Evolutionary conservation across 1,140 invertebrate species (phyloP), one percentile per base, ranked within the genome.

Genomic region (Spodoptera litura): DNA sequence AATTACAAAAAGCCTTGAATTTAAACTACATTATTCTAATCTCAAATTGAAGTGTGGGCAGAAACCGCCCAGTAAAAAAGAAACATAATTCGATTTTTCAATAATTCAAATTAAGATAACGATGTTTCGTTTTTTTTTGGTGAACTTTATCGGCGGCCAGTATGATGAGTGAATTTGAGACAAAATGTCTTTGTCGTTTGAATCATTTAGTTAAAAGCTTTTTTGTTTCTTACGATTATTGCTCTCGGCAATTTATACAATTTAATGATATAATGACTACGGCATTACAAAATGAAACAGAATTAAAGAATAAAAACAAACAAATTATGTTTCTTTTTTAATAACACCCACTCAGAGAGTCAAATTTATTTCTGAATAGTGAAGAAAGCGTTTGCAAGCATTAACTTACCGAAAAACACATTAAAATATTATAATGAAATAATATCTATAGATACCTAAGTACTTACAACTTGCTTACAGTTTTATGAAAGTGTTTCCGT

Each of bases 91-190:
- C 49, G 44, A 64, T 75, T 35, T 75, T 75, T 59, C 59, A 75
- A 64, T 64, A 75, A 75, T 20, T 53, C 59, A 44, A 62, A 75
- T 75, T 53, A 35, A 75, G 73, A 64, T 73, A 73, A 64, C 61
- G 64, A 35, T 38, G 15, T 20, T 35, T 15, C 35, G 12, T 59
- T 51, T 3, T 72, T 44, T 73, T 74, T 74, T 59, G 59, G 38
- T 35, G 44, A 59, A 74, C 55, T 49, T 44, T 56, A 56, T 27
- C 25, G 27, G 27, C 53, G n/a, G 68, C 52, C 68, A 72, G 58
- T 72, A 55, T 53, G n/a, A 53, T 38, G 25, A 58, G 52, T 72
- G 51, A 71, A 52, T 27, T 53, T 56, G 25, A 56, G 31, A 56
- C 3, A 12, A 4, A 72, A 44, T 35, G 52, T 55, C 13, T 38